Evolutionary conservation across 2,113 vertebrate genomes (phyloP), one percentile per base, ranked within the genome.

Genomic region (Hypomesus transpacificus): DNA sequence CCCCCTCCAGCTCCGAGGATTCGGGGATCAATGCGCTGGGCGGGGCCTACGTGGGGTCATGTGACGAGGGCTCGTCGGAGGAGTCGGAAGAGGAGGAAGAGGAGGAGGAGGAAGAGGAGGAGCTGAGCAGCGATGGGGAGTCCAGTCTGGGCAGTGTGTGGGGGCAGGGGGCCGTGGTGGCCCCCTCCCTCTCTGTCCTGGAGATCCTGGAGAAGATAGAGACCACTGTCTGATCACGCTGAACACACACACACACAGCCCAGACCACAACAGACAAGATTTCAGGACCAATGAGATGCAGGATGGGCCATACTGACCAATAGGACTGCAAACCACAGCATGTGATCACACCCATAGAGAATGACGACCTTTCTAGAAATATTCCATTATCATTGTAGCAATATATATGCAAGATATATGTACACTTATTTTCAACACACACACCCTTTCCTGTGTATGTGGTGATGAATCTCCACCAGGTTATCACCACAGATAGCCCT

Each of bases 201-300:
- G 94, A 96, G 82, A 93, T 96, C 82, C 95, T 96, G 0, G 94
- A 96, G 83, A 95, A 94, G 56, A 96, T 96, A 83, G 94, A 96
- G 87, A 96, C 94, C 80, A 96, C 94, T 3, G 94, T 96, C 85
- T 96, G 90, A 95, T 24, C 14, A 54, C 14, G 31, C 64, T 20
- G 5, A 21, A 24, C 39, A 9, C 31, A 16, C 52, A 22, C 61
- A 39, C 31, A 8, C 53, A 56, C 53, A 56, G 53, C 16, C 53
- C 14, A n/a, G 53, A 56, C 16, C 16, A 56, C 17, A 56, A 5
- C 39, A 4, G 9, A 11, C 39, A 9, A 9, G 8, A 46, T 1
- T 2, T 13, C 39, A 46, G 39, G 39, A 46, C 39, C 39, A 11
- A 46, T 11, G 39, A 13, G 39, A 9, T 46, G 39, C 39, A 46